Conservation (phyloP, 2,888 invertebrate species). For the Gastracanthus pulcherrimus region DNA sequence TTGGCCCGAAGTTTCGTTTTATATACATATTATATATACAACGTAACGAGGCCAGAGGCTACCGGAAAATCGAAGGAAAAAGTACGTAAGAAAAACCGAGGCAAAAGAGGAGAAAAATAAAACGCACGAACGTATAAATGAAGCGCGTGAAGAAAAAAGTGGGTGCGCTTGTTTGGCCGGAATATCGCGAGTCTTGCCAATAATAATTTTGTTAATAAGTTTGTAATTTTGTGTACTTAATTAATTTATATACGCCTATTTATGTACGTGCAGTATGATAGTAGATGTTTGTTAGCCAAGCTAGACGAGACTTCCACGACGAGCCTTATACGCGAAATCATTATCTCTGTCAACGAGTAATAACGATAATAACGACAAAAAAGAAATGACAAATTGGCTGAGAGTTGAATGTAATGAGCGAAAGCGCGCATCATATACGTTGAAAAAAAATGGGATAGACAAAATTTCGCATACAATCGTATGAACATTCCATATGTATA, state of each 20-base stretch:
- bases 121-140: slow-evolving; percentile 6
- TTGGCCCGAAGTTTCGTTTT: no score
- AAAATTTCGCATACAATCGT: not conserved
- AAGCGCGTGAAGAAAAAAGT: slow-evolving; percentile 42
- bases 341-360: not conserved
- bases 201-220: slow-evolving; percentile 76
- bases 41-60: not conserved
- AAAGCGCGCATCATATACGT: not conserved
- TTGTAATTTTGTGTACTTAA: slow-evolving; percentile 77
- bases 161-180: slow-evolving; percentile 56
- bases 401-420: not conserved
- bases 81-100: not conserved
- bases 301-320: slow-evolving; percentile 73
- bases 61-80: not conserved
- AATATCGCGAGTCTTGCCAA: slow-evolving; percentile 75
- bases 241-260: slow-evolving; percentile 74
- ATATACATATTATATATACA: no score
- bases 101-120: slow-evolving; percentile 27
- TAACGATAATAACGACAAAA: not conserved
- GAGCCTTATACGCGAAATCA: slow-evolving; percentile 36
- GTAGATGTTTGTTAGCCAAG: slow-evolving; percentile 68
- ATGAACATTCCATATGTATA: slow-evolving; percentile 47
- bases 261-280: slow-evolving; percentile 70
- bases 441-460: not conserved
- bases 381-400: no score